Percentiles rank a stretch among this genome's conserved stretches.
Conservation (phyloP, 2,797 vertebrate genomes). For the Dermochelys coriacea region DNA sequence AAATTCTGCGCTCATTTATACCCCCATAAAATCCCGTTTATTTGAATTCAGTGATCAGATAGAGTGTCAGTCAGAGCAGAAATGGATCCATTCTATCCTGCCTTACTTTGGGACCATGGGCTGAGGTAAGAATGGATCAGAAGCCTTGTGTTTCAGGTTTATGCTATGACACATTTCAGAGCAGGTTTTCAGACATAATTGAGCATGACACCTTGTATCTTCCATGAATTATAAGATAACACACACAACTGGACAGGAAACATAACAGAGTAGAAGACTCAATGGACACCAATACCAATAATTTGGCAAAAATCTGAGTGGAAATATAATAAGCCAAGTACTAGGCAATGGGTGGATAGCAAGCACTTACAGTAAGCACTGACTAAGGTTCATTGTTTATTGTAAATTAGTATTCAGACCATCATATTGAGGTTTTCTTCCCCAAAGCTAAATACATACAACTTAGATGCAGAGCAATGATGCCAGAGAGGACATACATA, state of each 20-base stretch:
- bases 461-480: background rate
- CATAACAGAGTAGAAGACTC: background rate
- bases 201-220: background rate
- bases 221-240: constrained; percentile 2
- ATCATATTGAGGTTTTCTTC: background rate
- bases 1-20: background rate
- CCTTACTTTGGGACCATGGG: background rate
- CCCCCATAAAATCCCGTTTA: background rate
- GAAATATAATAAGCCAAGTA: background rate
- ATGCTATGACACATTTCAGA: background rate
- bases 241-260: background rate
- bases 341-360: background rate
- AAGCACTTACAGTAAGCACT: background rate
- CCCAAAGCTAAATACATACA: background rate
- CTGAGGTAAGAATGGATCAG: constrained; percentile 22
- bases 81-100: background rate
- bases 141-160: background rate
- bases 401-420: background rate
- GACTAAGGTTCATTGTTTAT: background rate
- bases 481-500: background rate
- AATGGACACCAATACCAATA: background rate
- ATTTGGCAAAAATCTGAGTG: background rate
- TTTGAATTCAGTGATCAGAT: background rate
- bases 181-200: background rate
- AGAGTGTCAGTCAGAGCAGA: background rate